Evolutionary conservation across 2,888 invertebrate species (phyloP).

Genomic region (Rotaria sp.): DNA sequence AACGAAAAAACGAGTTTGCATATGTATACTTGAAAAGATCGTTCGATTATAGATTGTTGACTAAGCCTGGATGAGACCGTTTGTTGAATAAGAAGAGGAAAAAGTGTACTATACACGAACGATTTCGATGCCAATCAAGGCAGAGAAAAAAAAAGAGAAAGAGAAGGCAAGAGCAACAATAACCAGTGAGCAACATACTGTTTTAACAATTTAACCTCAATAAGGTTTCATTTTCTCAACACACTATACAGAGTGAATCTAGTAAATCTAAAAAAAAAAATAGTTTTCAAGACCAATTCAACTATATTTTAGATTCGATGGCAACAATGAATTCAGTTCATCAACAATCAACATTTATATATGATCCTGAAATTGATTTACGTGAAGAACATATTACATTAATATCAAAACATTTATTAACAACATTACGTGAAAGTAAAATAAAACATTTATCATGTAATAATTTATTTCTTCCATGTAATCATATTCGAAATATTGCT

Average conservation of each 20-base stretch:
- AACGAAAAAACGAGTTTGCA: background rate
- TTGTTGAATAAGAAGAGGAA: background rate
- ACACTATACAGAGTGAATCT: too few relatives aligned
- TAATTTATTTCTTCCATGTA: constrained; percentile 12
- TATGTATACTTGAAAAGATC: background rate
- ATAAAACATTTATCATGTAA: background rate
- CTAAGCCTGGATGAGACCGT: background rate
- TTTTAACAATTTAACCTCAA: too few relatives aligned
- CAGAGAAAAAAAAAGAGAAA: background rate
- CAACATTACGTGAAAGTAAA: constrained; percentile 8
- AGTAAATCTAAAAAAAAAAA: too few relatives aligned
- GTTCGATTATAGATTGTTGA: background rate
- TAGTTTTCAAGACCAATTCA: too few relatives aligned
- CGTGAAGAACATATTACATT: background rate
- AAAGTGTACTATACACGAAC: background rate
- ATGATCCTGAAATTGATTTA: background rate
- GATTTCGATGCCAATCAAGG: background rate
- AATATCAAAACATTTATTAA: background rate
- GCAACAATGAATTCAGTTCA: too few relatives aligned
- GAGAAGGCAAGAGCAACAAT: background rate
- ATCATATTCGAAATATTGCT: background rate
- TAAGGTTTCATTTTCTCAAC: too few relatives aligned
- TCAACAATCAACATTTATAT: background rate
- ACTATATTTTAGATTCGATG: too few relatives aligned
- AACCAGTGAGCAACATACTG: background rate